Conservation (phyloP, 2,888 invertebrate species). For the Phlogophora meticulosa region DNA sequence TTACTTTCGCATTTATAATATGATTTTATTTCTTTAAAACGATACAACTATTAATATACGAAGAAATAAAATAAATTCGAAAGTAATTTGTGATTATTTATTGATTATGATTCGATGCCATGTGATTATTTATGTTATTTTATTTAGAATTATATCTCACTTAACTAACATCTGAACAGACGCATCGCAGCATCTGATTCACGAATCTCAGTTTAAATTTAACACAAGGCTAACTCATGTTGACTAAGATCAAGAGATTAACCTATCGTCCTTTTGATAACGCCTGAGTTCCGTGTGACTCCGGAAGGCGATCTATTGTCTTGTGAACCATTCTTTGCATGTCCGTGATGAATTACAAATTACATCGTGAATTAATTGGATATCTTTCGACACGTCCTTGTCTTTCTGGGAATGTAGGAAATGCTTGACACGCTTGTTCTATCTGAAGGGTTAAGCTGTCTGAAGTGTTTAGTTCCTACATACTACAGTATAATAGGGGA, state of each 20-base stretch:
- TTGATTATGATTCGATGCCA: no score
- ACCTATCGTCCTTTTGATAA: constrained; percentile 35
- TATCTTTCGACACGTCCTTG: constrained; percentile 30
- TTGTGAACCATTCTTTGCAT: constrained; percentile 30
- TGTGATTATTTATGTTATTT: no score
- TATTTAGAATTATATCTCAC: no score
- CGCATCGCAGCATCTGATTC: background rate
- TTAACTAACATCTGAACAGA: background rate
- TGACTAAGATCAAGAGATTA: constrained; percentile 39
- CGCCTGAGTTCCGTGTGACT: constrained; percentile 60
- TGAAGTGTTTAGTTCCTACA: no score
- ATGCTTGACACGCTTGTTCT: background rate
- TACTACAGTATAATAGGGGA: no score
- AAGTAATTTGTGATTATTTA: no score
- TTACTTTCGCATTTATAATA: no score
- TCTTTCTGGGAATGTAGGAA: constrained; percentile 6
- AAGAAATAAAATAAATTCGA: no score
- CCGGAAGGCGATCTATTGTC: constrained; percentile 61
- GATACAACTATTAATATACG: no score
- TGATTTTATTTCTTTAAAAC: no score
- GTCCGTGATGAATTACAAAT: constrained; percentile 48
- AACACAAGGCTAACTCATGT: constrained; percentile 41
- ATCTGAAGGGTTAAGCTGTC: background rate
- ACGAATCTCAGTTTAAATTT: constrained; percentile 23
- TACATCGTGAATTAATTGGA: constrained; percentile 19